phyloP scores from a whole-genome alignment of 2,113 vertebrate genomes.

The Cryptotis parvus region DNA sequence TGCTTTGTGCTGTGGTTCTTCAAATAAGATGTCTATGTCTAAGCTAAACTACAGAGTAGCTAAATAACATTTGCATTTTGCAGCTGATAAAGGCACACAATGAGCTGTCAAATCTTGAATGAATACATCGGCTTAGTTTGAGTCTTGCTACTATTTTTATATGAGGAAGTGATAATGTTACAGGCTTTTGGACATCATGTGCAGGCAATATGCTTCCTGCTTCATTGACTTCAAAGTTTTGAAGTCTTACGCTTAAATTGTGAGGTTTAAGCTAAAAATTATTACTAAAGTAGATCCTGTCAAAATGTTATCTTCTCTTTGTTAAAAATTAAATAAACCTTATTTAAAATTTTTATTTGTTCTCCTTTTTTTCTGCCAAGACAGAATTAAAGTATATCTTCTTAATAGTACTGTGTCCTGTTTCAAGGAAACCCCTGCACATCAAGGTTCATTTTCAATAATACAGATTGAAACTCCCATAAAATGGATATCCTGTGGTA shows the following conservation, averaged over 20 bases:
- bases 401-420: not conserved
- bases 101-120: slow-evolving; percentile 5
- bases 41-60: not conserved
- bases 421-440: slow-evolving; percentile 51
- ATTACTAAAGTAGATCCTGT: slow-evolving; percentile 62
- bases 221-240: slow-evolving; percentile 59
- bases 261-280: slow-evolving; percentile 44
- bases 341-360: slow-evolving; percentile 65
- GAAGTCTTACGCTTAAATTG: slow-evolving; percentile 51
- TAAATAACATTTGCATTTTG: slow-evolving; percentile 54
- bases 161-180: slow-evolving; percentile 64
- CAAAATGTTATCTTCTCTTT: slow-evolving; percentile 58
- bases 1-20: not conserved
- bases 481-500: slow-evolving; percentile 43
- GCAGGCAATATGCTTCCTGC: slow-evolving; percentile 28
- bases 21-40: slow-evolving; percentile 23
- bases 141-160: slow-evolving; percentile 55
- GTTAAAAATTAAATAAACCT: slow-evolving; percentile 48
- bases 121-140: slow-evolving; percentile 15
- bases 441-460: slow-evolving; percentile 49
- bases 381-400: slow-evolving; percentile 14
- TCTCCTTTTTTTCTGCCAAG: slow-evolving; percentile 23
- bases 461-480: slow-evolving; percentile 1
- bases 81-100: slow-evolving; percentile 45
- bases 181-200: slow-evolving; percentile 28